phyloP scores from a whole-genome alignment of 2,113 vertebrate species.

The Phalacrocorax pelagicus region DNA sequence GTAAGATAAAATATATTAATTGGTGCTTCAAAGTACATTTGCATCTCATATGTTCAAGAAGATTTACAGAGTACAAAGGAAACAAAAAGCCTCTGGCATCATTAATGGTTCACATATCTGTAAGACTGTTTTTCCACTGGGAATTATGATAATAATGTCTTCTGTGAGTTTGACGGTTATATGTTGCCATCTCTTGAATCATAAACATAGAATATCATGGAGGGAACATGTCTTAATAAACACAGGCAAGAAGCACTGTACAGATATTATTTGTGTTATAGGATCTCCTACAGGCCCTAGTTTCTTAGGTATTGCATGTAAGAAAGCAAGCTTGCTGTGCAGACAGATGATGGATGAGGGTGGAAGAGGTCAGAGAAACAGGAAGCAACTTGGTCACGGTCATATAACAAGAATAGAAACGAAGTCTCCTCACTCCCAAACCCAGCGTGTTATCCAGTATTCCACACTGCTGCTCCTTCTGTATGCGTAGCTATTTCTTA shows the following conservation, averaged over 20 bases:
- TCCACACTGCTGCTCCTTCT: background rate
- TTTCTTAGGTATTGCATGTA: background rate
- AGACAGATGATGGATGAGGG: slow-evolving; percentile 1
- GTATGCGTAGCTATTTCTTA: background rate
- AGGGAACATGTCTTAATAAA: background rate
- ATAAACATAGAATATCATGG: background rate
- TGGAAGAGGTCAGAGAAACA: slow-evolving; percentile 21
- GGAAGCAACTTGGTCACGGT: background rate
- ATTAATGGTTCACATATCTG: background rate
- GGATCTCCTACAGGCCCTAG: background rate
- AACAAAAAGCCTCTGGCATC: background rate
- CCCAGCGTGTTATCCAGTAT: background rate
- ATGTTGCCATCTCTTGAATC: background rate
- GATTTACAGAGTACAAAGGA: background rate
- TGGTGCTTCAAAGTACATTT: background rate
- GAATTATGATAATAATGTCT: background rate
- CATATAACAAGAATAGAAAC: background rate
- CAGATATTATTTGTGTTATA: background rate
- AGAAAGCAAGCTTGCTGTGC: background rate
- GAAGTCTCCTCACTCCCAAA: background rate
- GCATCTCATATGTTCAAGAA: background rate
- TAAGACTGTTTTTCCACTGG: background rate
- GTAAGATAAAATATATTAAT: background rate
- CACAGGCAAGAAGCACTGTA: background rate
- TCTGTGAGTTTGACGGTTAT: background rate